Base-by-base conservation (phyloP, 2,888 invertebrate genomes). In the Marronus borbonicus region DNA sequence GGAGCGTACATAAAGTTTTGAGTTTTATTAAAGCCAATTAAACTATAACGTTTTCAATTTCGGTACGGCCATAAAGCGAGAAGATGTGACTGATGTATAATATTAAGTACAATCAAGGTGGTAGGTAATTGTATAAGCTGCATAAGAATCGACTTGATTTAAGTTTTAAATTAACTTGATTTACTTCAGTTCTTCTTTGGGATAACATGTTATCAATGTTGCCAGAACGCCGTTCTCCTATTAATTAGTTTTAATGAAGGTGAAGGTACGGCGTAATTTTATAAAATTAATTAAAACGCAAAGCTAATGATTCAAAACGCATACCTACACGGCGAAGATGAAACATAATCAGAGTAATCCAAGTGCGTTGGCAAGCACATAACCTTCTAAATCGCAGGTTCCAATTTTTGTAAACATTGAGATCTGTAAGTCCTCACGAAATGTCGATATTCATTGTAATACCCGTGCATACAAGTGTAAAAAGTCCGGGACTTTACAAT, bases 21-120 rank as follows among this genome's bases (percentile, higher is more conserved):
- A 86, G 84, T 87, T 86, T 87, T 86, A 86, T 86, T 85, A 84
- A 83, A 85, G 84, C 84, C 84, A 86, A 87, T 87, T 86, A 86
- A 86, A 87, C 86, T 86, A 86, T 86, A 85, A 84, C 85, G 83
- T 85, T 85, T 85, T 85, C 85, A 86, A 86, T 86, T 86, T 86
- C 85, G 83, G 72, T 83, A 84, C 82, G 79, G 83, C 82, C 82
- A 83, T 85, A 84, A 85, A 85, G 83, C 82, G 81, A 60, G 82
- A 83, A 84, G 84, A 84, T 84, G 84, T 84, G 82, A 84, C 79
- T 76, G 80, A 80, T 80, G 80, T 79, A 79, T 79, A 76, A 78
- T 79, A 80, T 80, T 80, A 79, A 79, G 76, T 76, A 74, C 80
- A 77, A 80, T 79, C 80, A 76, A 76, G 55, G 68, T 72, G 78